Evolutionary conservation across 2,113 vertebrate genomes (phyloP).

Genomic region (Dromiciops gliroides): DNA sequence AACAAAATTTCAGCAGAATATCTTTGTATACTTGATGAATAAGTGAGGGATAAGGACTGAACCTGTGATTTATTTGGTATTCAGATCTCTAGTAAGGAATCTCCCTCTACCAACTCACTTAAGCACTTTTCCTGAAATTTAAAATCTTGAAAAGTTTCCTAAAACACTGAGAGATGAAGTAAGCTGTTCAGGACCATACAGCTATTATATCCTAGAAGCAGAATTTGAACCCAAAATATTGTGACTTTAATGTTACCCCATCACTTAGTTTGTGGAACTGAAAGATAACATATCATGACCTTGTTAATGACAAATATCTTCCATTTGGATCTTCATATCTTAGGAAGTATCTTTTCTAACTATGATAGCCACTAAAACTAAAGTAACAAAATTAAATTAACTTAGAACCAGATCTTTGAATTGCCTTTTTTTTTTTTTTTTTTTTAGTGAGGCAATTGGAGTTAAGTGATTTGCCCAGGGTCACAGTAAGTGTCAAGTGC

Average conservation of each 20-base stretch:
- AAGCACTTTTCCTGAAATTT: background rate
- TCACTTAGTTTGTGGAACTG: background rate
- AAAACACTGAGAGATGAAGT: background rate
- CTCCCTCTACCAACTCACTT: background rate
- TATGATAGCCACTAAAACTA: background rate
- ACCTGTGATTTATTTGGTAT: background rate
- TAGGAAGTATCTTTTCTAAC: background rate
- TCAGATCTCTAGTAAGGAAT: background rate
- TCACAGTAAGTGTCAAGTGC: too few species aligned
- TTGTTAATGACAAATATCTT: background rate
- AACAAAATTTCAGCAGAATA: background rate
- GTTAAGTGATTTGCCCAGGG: too few species aligned
- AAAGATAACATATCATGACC: background rate
- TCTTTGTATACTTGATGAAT: background rate
- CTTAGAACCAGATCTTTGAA: background rate
- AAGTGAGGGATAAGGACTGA: background rate
- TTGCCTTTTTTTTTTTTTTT: background rate
- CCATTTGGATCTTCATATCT: background rate
- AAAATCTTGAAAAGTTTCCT: background rate
- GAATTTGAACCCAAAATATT: background rate
- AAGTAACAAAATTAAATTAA: background rate
- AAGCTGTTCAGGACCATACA: background rate
- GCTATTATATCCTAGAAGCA: background rate
- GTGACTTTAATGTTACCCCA: background rate
- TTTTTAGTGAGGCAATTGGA: too few species aligned